These are phyloP conservation scores for Ephestia elutella DNA, from an alignment of 1,140 invertebrate genomes.

Conservation along the genomic window DNA sequence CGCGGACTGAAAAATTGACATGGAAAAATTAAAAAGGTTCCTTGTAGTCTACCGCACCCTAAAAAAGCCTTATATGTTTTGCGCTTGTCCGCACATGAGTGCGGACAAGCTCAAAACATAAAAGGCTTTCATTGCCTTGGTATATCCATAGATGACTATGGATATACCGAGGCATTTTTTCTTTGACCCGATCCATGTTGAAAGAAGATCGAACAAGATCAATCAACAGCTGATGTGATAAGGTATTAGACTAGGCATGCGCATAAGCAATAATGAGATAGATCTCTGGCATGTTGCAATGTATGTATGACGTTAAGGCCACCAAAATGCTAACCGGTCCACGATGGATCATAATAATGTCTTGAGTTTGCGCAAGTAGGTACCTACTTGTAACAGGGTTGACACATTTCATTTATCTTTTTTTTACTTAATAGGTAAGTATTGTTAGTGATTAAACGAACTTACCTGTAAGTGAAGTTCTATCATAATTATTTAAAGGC, in stretches of 20 bases:
- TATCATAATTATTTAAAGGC: too few relatives aligned
- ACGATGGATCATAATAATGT: conserved; percentile 43
- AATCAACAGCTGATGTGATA: conserved; percentile 7
- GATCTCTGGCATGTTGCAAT: conserved; percentile 40
- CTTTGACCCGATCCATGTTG: not conserved
- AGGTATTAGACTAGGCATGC: not conserved
- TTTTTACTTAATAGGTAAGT: too few relatives aligned
- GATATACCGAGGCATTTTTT: not conserved
- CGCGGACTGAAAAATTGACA: too few relatives aligned
- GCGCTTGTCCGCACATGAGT: too few relatives aligned
- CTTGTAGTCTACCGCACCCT: too few relatives aligned
- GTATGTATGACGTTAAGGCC: conserved; percentile 35
- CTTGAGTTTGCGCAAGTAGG: conserved; percentile 5
- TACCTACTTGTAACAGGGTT: not conserved
- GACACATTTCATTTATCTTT: not conserved
- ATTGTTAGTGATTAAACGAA: too few relatives aligned
- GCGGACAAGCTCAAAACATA: too few relatives aligned
- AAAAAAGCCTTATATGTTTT: too few relatives aligned
- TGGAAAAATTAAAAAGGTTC: too few relatives aligned
- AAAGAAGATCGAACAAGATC: conserved; percentile 3
- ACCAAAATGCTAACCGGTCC: conserved; percentile 54
- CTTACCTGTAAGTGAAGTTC: too few relatives aligned
- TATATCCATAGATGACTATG: not conserved
- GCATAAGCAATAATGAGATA: conserved; percentile 23
- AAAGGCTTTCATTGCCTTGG: too few relatives aligned